Conservation (phyloP, 2,888 invertebrate species). For the Diarsia mendica region DNA sequence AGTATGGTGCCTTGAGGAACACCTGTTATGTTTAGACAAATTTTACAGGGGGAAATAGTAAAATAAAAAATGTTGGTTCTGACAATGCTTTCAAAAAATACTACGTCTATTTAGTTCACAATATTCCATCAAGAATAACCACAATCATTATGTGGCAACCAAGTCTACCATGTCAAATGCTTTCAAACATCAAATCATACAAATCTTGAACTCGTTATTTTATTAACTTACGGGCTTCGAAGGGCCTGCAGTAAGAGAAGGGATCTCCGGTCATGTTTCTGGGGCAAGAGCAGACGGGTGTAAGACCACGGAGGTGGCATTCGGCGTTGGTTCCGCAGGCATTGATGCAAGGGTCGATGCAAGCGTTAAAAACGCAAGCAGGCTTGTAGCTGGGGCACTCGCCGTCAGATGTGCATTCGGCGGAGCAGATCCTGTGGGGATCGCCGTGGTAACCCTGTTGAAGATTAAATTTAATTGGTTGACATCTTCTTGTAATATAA, state of each 20-base stretch:
- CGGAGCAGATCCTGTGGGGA: slow-evolving; percentile 93
- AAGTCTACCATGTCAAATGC: slow-evolving; percentile 27
- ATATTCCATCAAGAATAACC: not conserved
- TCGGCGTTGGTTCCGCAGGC: slow-evolving; percentile 95
- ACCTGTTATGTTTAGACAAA: not conserved
- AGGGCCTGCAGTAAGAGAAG: slow-evolving; percentile 94
- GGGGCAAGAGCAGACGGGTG: slow-evolving; percentile 96
- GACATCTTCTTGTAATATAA: not conserved
- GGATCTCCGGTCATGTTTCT: slow-evolving; percentile 97
- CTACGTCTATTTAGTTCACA: not conserved
- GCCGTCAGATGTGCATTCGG: slow-evolving; percentile 94
- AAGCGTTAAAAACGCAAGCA: slow-evolving; percentile 95
- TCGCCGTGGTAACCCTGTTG: slow-evolving; percentile 94
- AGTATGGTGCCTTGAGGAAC: slow-evolving; percentile 37
- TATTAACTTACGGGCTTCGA: slow-evolving; percentile 92
- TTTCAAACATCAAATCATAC: not conserved
- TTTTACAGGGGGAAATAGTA: not conserved
- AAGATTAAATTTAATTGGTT: slow-evolving; percentile 3
- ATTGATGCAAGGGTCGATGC: slow-evolving; percentile 95
- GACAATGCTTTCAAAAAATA: not conserved
- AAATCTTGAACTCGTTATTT: not conserved
- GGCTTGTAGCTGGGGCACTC: slow-evolving; percentile 95
- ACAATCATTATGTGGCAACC: not conserved
- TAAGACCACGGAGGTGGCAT: slow-evolving; percentile 94
- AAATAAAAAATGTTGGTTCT: not conserved